These are phyloP conservation scores for Leptogaster cylindrica DNA, from an alignment of 2,888 invertebrate genomes.

Conservation along the genomic window DNA sequence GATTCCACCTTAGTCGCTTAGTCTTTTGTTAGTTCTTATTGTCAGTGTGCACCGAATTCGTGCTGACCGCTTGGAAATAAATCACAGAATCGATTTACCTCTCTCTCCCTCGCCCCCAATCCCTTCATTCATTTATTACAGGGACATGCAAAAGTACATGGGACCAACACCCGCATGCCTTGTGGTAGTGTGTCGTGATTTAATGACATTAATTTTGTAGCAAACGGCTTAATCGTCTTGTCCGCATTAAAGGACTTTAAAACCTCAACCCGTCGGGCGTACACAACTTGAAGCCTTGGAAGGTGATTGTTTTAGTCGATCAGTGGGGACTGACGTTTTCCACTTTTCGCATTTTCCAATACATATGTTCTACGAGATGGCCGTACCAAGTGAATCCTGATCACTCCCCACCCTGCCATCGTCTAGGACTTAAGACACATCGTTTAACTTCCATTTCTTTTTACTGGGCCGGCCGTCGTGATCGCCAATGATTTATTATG, in stretches of 20 bases:
- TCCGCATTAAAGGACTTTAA: slow-evolving; percentile 34
- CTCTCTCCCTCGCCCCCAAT: too few relatives aligned
- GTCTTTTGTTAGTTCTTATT: slow-evolving; percentile 35
- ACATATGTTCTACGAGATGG: too few relatives aligned
- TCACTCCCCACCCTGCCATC: neutral
- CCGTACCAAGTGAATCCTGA: neutral
- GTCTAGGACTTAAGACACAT: slow-evolving; percentile 19
- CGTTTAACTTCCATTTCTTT: slow-evolving; percentile 10
- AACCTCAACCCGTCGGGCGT: slow-evolving; percentile 40
- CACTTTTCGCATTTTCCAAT: neutral
- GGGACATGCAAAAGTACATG: neutral
- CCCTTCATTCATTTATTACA: slow-evolving; percentile 31
- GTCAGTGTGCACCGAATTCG: neutral
- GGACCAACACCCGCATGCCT: neutral
- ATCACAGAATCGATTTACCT: slow-evolving; percentile 42
- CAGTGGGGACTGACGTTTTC: slow-evolving; percentile 3
- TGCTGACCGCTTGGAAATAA: slow-evolving; percentile 39
- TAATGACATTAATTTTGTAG: slow-evolving; percentile 45
- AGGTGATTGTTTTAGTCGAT: slow-evolving; percentile 35
- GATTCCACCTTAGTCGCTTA: slow-evolving; percentile 1
- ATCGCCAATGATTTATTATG: slow-evolving; percentile 44
- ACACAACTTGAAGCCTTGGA: slow-evolving; percentile 10
- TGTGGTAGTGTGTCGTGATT: slow-evolving; percentile 41
- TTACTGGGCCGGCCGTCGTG: slow-evolving; percentile 20
- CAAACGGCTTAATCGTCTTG: slow-evolving; percentile 44